Percentiles rank a stretch among this genome's conserved stretches.
These are phyloP conservation scores for Sander lucioperca DNA, from an alignment of 2,113 vertebrate species.

Conservation along the genomic window DNA sequence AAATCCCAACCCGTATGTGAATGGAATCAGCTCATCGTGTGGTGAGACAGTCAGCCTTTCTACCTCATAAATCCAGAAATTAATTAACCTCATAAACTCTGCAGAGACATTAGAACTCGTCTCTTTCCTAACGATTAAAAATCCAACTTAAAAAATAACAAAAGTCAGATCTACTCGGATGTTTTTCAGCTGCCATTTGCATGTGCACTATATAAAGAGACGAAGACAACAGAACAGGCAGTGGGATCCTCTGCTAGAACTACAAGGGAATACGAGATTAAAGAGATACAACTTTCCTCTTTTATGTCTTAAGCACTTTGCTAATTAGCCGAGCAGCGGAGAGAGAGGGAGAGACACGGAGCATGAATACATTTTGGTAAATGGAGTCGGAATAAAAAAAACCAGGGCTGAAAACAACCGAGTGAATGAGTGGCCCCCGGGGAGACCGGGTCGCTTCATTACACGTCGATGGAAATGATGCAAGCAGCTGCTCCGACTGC, in stretches of 20 bases:
- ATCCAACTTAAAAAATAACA: too few species aligned
- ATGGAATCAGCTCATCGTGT: too few species aligned
- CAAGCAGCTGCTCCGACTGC: slow-evolving; percentile 28
- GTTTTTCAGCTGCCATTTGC: background rate
- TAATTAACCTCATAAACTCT: background rate
- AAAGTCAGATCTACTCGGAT: background rate
- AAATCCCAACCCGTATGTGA: too few species aligned
- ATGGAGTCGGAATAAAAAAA: background rate
- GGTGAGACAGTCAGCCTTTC: too few species aligned
- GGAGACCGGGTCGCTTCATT: slow-evolving; percentile 44
- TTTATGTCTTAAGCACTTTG: slow-evolving; percentile 68
- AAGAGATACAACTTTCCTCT: slow-evolving; percentile 51
- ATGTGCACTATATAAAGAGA: background rate
- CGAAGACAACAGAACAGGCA: background rate
- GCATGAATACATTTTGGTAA: slow-evolving; percentile 52
- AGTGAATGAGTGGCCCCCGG: slow-evolving; percentile 15
- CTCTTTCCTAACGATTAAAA: too few species aligned
- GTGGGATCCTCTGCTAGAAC: slow-evolving; percentile 53
- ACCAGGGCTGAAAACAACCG: slow-evolving; percentile 8
- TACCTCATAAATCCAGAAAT: background rate
- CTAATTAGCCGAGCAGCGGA: slow-evolving; percentile 52
- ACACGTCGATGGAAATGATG: slow-evolving; percentile 61
- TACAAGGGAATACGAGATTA: slow-evolving; percentile 56
- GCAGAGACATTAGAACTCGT: too few species aligned
- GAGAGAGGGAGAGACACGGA: background rate